Conservation (phyloP, 92 coral and sea anemone genomes). For the Galaxea fascicularis region DNA sequence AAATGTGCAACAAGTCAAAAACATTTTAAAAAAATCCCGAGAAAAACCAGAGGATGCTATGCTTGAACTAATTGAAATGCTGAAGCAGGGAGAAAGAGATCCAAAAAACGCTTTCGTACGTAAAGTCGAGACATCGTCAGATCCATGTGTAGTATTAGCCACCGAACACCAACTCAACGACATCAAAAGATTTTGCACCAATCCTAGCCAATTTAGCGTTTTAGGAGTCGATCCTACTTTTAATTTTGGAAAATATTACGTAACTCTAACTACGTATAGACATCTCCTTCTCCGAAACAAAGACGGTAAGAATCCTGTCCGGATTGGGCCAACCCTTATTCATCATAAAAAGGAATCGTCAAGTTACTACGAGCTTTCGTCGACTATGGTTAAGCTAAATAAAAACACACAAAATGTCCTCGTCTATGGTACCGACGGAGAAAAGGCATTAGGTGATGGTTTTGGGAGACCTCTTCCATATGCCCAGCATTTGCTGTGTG, state of each 20-base stretch:
- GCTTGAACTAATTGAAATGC: slow-evolving; percentile 29
- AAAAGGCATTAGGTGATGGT: slow-evolving; percentile 16
- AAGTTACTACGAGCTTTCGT: slow-evolving; percentile 27
- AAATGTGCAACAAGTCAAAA: slow-evolving; percentile 40
- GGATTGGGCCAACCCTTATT: slow-evolving; percentile 51
- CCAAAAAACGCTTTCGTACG: slow-evolving; percentile 11
- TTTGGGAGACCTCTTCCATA: slow-evolving; percentile 38
- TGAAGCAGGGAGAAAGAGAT: slow-evolving; percentile 30
- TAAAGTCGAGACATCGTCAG: slow-evolving; percentile 27
- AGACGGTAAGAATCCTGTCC: slow-evolving; percentile 33
- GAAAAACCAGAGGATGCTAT: slow-evolving; percentile 27
- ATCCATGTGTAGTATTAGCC: slow-evolving; percentile 34
- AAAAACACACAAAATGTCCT: slow-evolving; percentile 8
- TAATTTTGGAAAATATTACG: slow-evolving; percentile 32
- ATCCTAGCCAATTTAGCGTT: slow-evolving; percentile 39
- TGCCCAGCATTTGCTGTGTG: slow-evolving; percentile 30
- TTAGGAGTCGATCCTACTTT: slow-evolving; percentile 44
- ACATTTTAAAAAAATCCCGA: slow-evolving; percentile 27
- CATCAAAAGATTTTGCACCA: slow-evolving; percentile 40
- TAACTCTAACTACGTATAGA: slow-evolving; percentile 48
- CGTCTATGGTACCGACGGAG: too few relatives aligned
- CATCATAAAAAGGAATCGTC: slow-evolving; percentile 40
- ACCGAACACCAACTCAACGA: slow-evolving; percentile 36
- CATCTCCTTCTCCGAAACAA: slow-evolving; percentile 44
- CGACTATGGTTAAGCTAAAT: slow-evolving; percentile 29